phyloP scores from a whole-genome alignment of 1,140 invertebrate genomes.

The Drosophila repleta region DNA sequence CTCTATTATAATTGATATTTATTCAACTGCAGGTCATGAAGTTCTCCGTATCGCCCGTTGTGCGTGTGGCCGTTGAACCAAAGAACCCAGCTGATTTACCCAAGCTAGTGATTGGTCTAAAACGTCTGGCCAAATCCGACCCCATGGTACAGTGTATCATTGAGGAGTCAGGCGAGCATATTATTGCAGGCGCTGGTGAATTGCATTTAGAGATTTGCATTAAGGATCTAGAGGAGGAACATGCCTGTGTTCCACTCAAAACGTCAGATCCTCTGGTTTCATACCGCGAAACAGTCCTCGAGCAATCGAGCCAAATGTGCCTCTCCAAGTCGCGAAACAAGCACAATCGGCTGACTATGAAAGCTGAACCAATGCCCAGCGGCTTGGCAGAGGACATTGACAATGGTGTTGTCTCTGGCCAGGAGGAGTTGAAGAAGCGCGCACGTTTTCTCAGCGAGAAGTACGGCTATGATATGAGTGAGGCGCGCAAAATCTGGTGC shows the following conservation, averaged over 20 bases:
- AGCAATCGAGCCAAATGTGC: constrained; percentile 96
- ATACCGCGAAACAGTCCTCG: constrained; percentile 98
- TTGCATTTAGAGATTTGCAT: constrained; percentile 99
- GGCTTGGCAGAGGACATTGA: constrained; percentile 98
- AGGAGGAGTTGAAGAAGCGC: constrained; percentile 97
- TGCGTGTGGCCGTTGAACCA: constrained; percentile 99
- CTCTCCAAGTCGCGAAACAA: constrained; percentile 99
- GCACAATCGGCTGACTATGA: constrained; percentile 99
- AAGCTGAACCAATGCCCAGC: constrained; percentile 96
- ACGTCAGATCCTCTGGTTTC: constrained; percentile 99
- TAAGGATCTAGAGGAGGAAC: constrained; percentile 99
- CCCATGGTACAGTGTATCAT: constrained; percentile 99
- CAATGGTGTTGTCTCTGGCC: constrained; percentile 95
- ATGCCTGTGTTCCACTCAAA: constrained; percentile 99
- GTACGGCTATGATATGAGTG: constrained; percentile 98
- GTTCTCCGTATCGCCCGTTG: constrained; percentile 99
- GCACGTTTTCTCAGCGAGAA: constrained; percentile 96
- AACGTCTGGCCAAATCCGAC: constrained; percentile 99
- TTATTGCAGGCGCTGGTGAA: constrained; percentile 99
- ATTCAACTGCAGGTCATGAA: constrained; percentile 91
- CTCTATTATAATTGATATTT: neutral
- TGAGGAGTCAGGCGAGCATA: constrained; percentile 99
- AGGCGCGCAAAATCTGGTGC: constrained; percentile 99
- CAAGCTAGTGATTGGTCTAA: constrained; percentile 98
- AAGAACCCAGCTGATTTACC: constrained; percentile 99